Base-by-base conservation (phyloP, 2,888 invertebrate genomes). In the Parasteatoda lunata region DNA sequence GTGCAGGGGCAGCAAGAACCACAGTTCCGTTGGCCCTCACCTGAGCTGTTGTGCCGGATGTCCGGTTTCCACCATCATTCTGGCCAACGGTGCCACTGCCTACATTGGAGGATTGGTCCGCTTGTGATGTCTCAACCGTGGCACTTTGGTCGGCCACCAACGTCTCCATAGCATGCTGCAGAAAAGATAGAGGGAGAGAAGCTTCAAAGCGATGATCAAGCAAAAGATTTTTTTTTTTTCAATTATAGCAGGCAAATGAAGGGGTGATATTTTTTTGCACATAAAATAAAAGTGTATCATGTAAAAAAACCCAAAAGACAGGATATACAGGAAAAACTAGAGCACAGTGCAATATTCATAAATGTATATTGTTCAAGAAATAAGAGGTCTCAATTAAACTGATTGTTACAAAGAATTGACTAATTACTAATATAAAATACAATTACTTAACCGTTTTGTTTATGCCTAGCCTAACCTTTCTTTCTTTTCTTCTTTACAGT, bases 61-160 rank as follows among this genome's bases (percentile, higher is more conserved):
- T 72, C 9, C 86, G 86, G 11, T 70, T 64, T 66, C 77, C 80
- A 52, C 82, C 59, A 7, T 86, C 81, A 8, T 54, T 80, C 54
- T 72, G 70, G 68, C 52, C 52, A 49, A 48, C 65, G 45, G 45
- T 47, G 68, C 52, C 52, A 49, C 59, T 72, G 45, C 54, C 54
- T n/a, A 70, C 49, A 5, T 52, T 47, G 13, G 85, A 76, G 9
- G 76, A 65, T 48, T 80, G 80, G 8, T 86, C 85, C 65, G 75
- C 79, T 49, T 82, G 87, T 52, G 87, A 82, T 13, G 81, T 87
- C 72, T 82, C 87, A 48, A 78, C 81, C 79, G 78, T 78, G 75
- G 75, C 77, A 68, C 88, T 88, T 79, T 89, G 89, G 88, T 97
- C 97, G 94, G 97, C 96, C 93, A 96, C 96, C 95, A 97, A 96